Conservation (phyloP, 2,888 invertebrate genomes). For the Cataglyphis altisquamis region DNA sequence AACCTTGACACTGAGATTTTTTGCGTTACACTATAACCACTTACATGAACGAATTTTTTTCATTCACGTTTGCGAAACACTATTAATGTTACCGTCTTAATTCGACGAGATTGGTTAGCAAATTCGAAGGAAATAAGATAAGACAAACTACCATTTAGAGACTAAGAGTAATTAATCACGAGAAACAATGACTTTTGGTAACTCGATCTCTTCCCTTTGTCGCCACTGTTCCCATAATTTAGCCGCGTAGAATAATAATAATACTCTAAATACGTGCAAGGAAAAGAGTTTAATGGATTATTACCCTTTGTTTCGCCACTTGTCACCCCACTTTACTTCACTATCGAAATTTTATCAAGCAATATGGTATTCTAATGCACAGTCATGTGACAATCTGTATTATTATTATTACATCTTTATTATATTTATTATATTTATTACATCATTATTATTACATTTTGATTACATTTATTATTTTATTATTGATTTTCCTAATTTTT, state of each 20-base stretch:
- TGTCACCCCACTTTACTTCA: not conserved
- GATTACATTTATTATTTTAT: too few species aligned
- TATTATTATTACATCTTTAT: not conserved
- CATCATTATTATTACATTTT: not conserved
- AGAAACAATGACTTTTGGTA: conserved; percentile 35
- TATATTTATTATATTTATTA: too few species aligned
- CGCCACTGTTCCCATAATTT: not conserved
- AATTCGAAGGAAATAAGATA: conserved; percentile 18
- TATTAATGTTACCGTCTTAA: conserved; percentile 50
- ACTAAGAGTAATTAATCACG: conserved; percentile 48
- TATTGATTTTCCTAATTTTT: not conserved
- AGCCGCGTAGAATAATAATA: conserved; percentile 5
- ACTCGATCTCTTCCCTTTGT: conserved; percentile 29
- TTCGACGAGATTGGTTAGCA: conserved; percentile 62
- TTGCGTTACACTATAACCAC: conserved; percentile 12
- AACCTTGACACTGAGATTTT: conserved; percentile 66
- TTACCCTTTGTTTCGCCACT: not conserved
- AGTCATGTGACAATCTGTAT: not conserved
- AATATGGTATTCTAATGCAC: not conserved
- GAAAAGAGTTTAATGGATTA: conserved; percentile 39
- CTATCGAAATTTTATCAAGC: not conserved
- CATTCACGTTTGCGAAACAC: conserved; percentile 20
- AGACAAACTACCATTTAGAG: conserved; percentile 38
- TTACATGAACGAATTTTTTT: not conserved
- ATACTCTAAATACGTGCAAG: conserved; percentile 33